These are phyloP conservation scores for Scaptomyza hsui DNA, from an alignment of 1,140 invertebrate genomes.

Conservation along the genomic window DNA sequence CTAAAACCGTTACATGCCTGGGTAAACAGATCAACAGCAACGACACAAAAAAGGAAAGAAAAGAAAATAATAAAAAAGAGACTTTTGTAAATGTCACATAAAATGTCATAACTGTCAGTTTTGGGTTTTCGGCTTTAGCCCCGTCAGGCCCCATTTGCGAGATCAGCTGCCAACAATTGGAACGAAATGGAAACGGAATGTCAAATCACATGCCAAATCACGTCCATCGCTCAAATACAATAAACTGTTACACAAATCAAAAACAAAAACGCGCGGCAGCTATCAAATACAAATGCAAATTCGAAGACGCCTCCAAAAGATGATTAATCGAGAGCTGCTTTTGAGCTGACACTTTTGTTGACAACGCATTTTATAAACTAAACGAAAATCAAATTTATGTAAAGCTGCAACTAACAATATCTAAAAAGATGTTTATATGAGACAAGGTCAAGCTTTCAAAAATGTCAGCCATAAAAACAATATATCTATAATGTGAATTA, in stretches of 20 bases:
- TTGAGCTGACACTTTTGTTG: slow-evolving; percentile 66
- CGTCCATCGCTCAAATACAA: slow-evolving; percentile 22
- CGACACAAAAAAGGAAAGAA: slow-evolving; percentile 23
- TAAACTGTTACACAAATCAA: slow-evolving; percentile 75
- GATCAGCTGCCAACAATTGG: slow-evolving; percentile 47
- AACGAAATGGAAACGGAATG: slow-evolving; percentile 61
- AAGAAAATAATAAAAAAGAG: not conserved
- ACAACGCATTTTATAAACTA: slow-evolving; percentile 38
- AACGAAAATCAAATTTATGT: slow-evolving; percentile 56
- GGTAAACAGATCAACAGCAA: slow-evolving; percentile 18
- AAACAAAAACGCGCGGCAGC: slow-evolving; percentile 12
- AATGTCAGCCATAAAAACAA: not conserved
- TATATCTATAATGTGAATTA: not conserved
- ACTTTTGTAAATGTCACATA: slow-evolving; percentile 65
- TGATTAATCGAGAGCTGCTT: slow-evolving; percentile 66
- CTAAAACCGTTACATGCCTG: slow-evolving; percentile 60
- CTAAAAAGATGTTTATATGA: slow-evolving; percentile 27
- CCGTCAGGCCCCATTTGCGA: slow-evolving; percentile 52
- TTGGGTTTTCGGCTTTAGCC: slow-evolving; percentile 23
- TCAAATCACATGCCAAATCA: slow-evolving; percentile 22
- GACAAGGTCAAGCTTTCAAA: slow-evolving; percentile 64
- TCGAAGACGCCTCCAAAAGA: slow-evolving; percentile 39
- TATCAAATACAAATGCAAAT: slow-evolving; percentile 50
- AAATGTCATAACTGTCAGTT: slow-evolving; percentile 75
- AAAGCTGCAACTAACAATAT: slow-evolving; percentile 55